Evolutionary conservation across 2,113 vertebrate genomes (phyloP), one percentile per base, ranked within the genome.

Genomic region (Rhynchomys soricoides): DNA sequence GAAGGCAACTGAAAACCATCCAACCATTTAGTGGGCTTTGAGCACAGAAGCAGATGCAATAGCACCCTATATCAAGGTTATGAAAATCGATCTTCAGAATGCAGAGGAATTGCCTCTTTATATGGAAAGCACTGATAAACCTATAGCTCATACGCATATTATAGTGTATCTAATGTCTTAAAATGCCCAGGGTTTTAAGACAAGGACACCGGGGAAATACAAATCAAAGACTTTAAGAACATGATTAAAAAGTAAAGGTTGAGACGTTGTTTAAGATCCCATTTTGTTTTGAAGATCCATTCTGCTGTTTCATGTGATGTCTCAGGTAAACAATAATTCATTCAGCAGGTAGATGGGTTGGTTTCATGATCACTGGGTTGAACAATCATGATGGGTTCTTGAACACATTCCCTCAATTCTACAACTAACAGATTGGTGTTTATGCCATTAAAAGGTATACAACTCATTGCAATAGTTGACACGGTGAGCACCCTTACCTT

Each of bases 291-390:
- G 24, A 95, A 85, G 57, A 64, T 26, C 31, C 57, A 83, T 43
- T 62, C 26, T 64, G 24, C 22, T 66, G 16, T 96, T 87, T 92
- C 50, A 59, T 17, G 24, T 59, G 70, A 85, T 74, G 62, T 13
- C n/a, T 64, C 24, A 48, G 50, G 50, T 83, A 71, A 94, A 82
- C 34, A 75, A 52, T 81, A 95, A 90, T n/a, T 81, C n/a, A 75
- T 34, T 57, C 6, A 83, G n/a, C 1, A 77, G 21, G 50, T 71
- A 43, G 91, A 91, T 91, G 7, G 26, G 70, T 29, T 77, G 1
- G 10, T 55, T 96, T 96, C 77, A 86, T 70, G 68, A 21, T 66
- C 4, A 11, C 22, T 79, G 13, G 16, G 34, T 21, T 88, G 37
- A 86, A 34, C 7, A 13, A 68, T 34, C 13, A 34, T 34, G 31